A percentile compares a stretch with the other conserved stretches of the same genome.
Conservation (phyloP, 2,113 vertebrate genomes). For the Varanus salvator region DNA sequence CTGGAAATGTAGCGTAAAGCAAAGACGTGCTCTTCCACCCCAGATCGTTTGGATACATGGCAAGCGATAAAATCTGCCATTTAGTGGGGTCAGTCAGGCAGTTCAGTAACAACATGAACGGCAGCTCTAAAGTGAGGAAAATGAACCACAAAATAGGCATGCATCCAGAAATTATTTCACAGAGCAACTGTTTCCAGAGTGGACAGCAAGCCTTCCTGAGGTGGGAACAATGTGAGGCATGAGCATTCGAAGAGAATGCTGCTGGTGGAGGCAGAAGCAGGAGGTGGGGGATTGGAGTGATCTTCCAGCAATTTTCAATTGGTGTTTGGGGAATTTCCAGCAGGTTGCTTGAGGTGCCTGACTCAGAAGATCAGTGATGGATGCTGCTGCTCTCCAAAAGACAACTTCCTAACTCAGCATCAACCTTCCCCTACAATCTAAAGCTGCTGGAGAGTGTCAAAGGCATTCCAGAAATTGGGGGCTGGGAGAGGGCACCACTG, state of each 20-base stretch:
- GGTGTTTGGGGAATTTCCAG: not conserved
- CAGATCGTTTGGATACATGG: not conserved
- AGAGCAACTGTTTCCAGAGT: not conserved
- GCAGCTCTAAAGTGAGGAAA: conserved; percentile 40
- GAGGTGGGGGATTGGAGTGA: not conserved
- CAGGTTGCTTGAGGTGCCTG: no score
- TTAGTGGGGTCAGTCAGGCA: not conserved
- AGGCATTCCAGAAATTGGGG: not conserved
- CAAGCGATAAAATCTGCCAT: not conserved
- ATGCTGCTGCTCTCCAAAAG: not conserved
- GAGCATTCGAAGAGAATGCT: not conserved
- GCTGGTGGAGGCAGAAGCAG: no score
- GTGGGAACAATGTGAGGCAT: not conserved
- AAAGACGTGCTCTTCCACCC: not conserved
- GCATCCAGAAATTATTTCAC: conserved; percentile 22
- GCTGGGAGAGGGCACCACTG: not conserved
- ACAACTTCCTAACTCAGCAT: not conserved
- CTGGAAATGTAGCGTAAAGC: conserved; percentile 22
- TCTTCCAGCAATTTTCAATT: not conserved
- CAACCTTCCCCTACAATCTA: not conserved
- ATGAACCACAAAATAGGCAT: conserved; percentile 24
- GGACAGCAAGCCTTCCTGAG: not conserved
- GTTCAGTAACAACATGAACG: not conserved
- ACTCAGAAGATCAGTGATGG: not conserved
- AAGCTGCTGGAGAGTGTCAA: not conserved